These are phyloP conservation scores for Apocrypta bakeri DNA, from an alignment of 1,140 invertebrate genomes.

Conservation along the genomic window DNA sequence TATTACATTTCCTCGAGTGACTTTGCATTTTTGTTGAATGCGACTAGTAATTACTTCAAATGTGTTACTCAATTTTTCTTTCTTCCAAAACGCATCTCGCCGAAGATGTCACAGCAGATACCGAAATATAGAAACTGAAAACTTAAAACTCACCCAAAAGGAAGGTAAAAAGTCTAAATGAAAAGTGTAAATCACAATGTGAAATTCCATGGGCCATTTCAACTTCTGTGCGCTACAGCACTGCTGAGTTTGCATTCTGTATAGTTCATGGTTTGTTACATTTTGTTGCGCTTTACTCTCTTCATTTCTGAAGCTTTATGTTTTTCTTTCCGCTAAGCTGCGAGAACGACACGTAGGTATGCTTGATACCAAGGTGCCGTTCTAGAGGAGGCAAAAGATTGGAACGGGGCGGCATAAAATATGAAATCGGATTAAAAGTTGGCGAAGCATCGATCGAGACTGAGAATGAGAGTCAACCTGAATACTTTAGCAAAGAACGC, in stretches of 20 bases:
- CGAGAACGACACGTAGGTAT: background rate
- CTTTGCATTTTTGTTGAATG: too few species aligned
- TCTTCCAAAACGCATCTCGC: background rate
- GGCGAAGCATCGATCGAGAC: conserved; percentile 55
- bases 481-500: background rate
- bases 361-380: background rate
- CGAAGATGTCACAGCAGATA: background rate
- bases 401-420: conserved; percentile 55
- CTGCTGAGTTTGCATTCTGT: conserved; percentile 4
- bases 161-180: background rate
- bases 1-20: too few species aligned
- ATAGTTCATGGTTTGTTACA: conserved; percentile 32
- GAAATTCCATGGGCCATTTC: conserved; percentile 37
- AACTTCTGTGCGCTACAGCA: conserved; percentile 14
- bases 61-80: background rate
- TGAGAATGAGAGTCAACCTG: background rate
- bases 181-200: conserved; percentile 30
- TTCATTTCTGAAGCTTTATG: conserved; percentile 5
- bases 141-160: conserved; percentile 1
- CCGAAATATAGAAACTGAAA: background rate
- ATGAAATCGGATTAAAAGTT: conserved; percentile 62
- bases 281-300: conserved; percentile 27
- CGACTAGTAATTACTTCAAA: too few species aligned
- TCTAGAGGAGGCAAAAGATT: background rate
- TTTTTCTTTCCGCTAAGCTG: background rate